These are phyloP conservation scores for Xestoiulus laeticollis DNA, from an alignment of 2,888 invertebrate species.

Conservation along the genomic window DNA sequence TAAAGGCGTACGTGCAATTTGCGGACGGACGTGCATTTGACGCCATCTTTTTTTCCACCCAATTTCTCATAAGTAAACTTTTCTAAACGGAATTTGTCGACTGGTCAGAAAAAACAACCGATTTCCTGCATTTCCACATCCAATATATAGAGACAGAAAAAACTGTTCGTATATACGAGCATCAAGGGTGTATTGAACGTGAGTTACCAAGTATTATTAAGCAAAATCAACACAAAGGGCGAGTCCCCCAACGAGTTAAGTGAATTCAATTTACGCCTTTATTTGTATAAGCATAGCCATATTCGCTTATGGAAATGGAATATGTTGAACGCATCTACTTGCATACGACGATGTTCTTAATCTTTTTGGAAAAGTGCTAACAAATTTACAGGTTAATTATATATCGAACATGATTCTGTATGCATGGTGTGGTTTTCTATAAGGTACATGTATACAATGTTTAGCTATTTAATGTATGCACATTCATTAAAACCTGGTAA, in stretches of 20 bases:
- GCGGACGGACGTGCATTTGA: not conserved
- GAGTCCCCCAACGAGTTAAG: conserved; percentile 53
- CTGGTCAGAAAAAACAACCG: not conserved
- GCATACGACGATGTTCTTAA: too few relatives aligned
- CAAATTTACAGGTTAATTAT: too few relatives aligned
- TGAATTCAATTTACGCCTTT: conserved; percentile 47
- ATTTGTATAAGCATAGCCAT: conserved; percentile 22
- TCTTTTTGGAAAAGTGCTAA: too few relatives aligned
- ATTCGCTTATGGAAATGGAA: conserved; percentile 50
- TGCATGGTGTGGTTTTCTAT: too few relatives aligned
- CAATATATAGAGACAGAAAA: not conserved
- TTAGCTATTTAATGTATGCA: too few relatives aligned
- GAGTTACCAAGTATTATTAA: not conserved
- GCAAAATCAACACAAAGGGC: conserved; percentile 9
- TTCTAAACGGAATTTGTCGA: not conserved
- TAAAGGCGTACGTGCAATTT: not conserved
- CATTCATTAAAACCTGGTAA: too few relatives aligned
- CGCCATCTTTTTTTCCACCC: not conserved
- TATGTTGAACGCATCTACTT: conserved; percentile 50
- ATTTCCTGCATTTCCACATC: conserved; percentile 9
- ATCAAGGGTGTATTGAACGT: not conserved
- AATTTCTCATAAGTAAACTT: not conserved
- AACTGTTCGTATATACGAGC: not conserved
- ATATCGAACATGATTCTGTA: too few relatives aligned
- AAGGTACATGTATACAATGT: too few relatives aligned